phyloP scores from a whole-genome alignment of 1,140 invertebrate genomes.

The Achatina immaculata region DNA sequence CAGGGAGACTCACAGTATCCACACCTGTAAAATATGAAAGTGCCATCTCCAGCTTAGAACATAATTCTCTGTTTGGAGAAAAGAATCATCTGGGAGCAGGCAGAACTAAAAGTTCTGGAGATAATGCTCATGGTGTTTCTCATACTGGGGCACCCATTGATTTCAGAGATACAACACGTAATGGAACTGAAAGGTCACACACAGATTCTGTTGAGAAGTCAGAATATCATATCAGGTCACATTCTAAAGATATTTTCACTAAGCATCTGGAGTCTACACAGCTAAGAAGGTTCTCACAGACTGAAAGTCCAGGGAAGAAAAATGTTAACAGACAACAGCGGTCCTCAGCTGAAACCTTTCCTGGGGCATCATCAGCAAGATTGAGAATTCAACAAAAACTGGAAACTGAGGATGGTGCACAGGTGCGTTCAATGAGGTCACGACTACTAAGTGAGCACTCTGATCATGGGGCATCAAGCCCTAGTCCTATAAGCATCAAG shows the following conservation, averaged over 20 bases:
- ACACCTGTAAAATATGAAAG: not conserved
- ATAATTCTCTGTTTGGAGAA: constrained; percentile 20
- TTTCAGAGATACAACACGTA: not conserved
- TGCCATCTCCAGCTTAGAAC: not conserved
- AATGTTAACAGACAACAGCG: not conserved
- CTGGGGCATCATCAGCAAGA: not conserved
- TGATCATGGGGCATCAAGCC: not conserved
- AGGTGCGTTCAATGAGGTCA: not conserved
- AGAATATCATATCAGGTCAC: not conserved
- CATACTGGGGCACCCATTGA: not conserved
- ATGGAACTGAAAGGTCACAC: not conserved
- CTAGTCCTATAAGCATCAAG: not conserved
- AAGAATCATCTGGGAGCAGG: not conserved
- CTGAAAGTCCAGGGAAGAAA: not conserved
- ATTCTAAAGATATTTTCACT: constrained; percentile 37
- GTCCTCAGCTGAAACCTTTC: not conserved
- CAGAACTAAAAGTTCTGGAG: too few relatives aligned
- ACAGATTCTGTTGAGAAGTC: not conserved
- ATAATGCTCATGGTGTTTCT: not conserved
- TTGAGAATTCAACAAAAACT: too few relatives aligned
- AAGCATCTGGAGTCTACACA: constrained; percentile 29
- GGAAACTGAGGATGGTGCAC: not conserved
- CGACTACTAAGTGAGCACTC: constrained; percentile 32
- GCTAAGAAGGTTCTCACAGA: not conserved
- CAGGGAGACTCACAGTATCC: too few relatives aligned